Evolutionary conservation across 2,888 invertebrate species (phyloP), one percentile per base, ranked within the genome.

Genomic region (Micropterix aruncella): DNA sequence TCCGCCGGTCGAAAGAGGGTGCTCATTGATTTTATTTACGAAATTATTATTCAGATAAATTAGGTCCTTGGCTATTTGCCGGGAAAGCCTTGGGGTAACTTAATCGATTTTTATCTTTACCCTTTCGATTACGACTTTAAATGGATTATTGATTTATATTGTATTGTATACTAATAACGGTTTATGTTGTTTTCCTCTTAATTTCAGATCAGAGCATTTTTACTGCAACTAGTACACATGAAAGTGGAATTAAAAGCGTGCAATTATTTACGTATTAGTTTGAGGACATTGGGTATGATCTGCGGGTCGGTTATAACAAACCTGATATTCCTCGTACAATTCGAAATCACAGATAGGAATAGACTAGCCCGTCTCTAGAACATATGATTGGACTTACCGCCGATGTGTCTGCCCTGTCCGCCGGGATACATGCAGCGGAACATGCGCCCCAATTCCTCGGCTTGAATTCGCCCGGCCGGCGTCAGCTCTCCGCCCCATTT

Each of bases 401-500:
- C 76, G 63, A 81, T 78, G 61, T 88, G 86, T 58, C 88, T 78
- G 60, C 89, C 89, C 80, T 94, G 94, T 52, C 95, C 95, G 45
- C 95, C 96, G 9, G 99, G 99, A 68, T 99, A 99, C 87, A 99
- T 94, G 76, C 97, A 97, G 51, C 99, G 83, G 73, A 99, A 99
- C 61, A 97, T 94, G 54, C 95, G 79, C 38, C 99, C 99, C 52
- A 97, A 67, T 66, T 96, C 94, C 69, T 97, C 96, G 0, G 97
- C 96, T 69, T 97, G 96, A 47, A 93, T 89, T 52, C 94, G 80
- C 2, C 99, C 99, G 2, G 96, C 96, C 1, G 96, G 95, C 4
- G 99, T 99, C 58, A 99, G 70, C 69, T 99, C 99, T 40, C 99
- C 99, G 49, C 99, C 99, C 99, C 99, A 99, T 70, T 99, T 99